Evolutionary conservation across 1,140 invertebrate genomes (phyloP).

Genomic region (Drosophila teissieri): DNA sequence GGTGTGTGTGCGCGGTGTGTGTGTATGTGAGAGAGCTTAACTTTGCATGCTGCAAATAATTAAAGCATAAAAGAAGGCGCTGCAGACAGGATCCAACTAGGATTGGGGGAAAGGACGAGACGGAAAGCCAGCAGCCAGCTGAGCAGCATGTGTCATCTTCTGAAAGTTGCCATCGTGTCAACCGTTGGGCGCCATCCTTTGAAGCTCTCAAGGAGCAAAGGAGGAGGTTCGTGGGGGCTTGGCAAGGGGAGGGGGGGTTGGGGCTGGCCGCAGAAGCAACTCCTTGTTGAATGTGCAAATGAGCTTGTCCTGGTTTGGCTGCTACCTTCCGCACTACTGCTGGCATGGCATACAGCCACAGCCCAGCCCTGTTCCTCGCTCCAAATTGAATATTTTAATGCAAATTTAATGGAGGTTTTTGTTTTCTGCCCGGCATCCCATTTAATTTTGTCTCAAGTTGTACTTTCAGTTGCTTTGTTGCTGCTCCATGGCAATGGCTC

Average conservation of each 20-base stretch:
- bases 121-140: conserved; percentile 39
- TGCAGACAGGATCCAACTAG: conserved; percentile 14
- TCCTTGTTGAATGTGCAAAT: conserved; percentile 57
- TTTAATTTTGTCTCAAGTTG: conserved; percentile 67
- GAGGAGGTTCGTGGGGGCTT: not conserved
- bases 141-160: conserved; percentile 68
- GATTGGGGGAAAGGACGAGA: not conserved
- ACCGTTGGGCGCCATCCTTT: conserved; percentile 50
- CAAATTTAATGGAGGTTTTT: conserved; percentile 73
- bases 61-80: conserved; percentile 73
- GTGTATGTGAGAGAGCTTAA: conserved; percentile 52
- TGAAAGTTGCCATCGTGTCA: conserved; percentile 56
- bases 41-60: conserved; percentile 80
- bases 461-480: conserved; percentile 26
- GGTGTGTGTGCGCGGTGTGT: conserved; percentile 18
- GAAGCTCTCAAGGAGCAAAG: conserved; percentile 41
- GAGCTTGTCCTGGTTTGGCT: conserved; percentile 45
- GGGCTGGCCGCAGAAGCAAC: conserved; percentile 55
- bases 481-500: conserved; percentile 32
- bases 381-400: conserved; percentile 79
- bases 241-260: not conserved
- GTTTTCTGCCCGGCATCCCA: conserved; percentile 51
- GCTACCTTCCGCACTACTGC: not conserved
- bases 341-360: too few relatives aligned
- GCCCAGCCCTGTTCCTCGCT: conserved; percentile 15